Base-by-base conservation (phyloP, 2,113 vertebrate species). In the Typhlomys cinereus region DNA sequence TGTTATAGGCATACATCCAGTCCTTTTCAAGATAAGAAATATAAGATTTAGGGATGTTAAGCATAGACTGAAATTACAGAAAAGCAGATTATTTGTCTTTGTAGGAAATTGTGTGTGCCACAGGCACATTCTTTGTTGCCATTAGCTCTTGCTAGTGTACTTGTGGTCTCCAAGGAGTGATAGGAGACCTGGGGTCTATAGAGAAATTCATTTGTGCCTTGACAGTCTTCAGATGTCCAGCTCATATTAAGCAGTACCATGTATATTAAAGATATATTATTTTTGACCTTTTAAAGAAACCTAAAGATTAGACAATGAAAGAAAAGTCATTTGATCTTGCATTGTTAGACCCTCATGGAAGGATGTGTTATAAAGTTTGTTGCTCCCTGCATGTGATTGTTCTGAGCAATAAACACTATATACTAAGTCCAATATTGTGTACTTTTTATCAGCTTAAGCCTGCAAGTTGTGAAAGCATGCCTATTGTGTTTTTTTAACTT, bases 251-350 rank as follows among this genome's bases (percentile, higher is more conserved):
- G 36, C 76, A 15, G 50, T 74, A 52, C 14, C n/a, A 34, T 27
- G 48, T 25, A 48, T 75, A 44, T 86, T 91, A 85, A 88, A 52
- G 76, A 84, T 75, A 71, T 17, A 7, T 23, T 75, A 31, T 96
- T 87, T 87, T 71, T 89, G 41, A 59, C 17, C 8, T 25, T 79
- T 85, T 12, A 5, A 57, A 44, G 61, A n/a, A 83, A 25, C 17
- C 20, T 54, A 39, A 18, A 13, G 4, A 59, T 29, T 67, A 62
- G 52, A 48, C 41, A 48, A 2, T 84, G 78, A 70, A n/a, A 80
- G 54, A 89, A 66, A 78, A 15, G 71, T 2, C 17, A 71, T 41
- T 21, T 59, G 39, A 79, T n/a, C 44, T 90, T 21, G 78, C 15
- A 62, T 61, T 27, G 64, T 64, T 52, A 46, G 39, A 83, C 71